Base-by-base conservation (phyloP, 2,888 invertebrate species). In the Trypoxylon attenuatum region DNA sequence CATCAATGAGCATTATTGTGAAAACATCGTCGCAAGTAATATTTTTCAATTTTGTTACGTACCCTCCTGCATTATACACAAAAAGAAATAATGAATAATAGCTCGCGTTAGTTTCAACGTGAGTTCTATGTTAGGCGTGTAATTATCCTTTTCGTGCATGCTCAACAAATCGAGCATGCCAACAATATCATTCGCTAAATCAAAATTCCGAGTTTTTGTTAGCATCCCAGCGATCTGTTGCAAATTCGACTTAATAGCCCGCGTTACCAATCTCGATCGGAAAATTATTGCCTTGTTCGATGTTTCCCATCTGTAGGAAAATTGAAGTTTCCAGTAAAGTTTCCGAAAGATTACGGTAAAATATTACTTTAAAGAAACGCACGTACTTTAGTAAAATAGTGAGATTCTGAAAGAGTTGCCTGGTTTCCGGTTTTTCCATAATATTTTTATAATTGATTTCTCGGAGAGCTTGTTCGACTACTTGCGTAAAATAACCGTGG, bases 31-130 rank as follows among this genome's bases (percentile, higher is more conserved):
- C 1, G 5, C 10, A 8, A 27, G 1, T 29, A 0, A 22, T 39
- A 38, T n/a, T 18, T 27, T 46, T 8, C 1, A 53, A 19, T 46
- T 38, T 25, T 1, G 59, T 1, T 16, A 56, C 18, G 72, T 87
- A 92, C 94, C 92, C 85, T 89, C 87, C 77, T 93, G 91, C 54
- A 90, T 90, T 60, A 94, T 89, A 77, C 93, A 93, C 59, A 92
- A 89, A 83, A 94, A 95, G 86, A 94, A 95, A 82, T 94, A 95
- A 76, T 92, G 91, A 2, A 94, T 92, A 4, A 91, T 91, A 0
- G 93, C 91, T 69, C 92, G 90, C 0, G 94, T 91, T 13, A 94
- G 88, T 85, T 92, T 94, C 16, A 94, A 85, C 13, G 91, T 88
- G 0, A 91, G 91, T 76, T 93, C 91, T 1, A 93, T 90, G 38